phyloP scores from a whole-genome alignment of 2,113 vertebrate genomes.

The Lichenostomus cassidix region DNA sequence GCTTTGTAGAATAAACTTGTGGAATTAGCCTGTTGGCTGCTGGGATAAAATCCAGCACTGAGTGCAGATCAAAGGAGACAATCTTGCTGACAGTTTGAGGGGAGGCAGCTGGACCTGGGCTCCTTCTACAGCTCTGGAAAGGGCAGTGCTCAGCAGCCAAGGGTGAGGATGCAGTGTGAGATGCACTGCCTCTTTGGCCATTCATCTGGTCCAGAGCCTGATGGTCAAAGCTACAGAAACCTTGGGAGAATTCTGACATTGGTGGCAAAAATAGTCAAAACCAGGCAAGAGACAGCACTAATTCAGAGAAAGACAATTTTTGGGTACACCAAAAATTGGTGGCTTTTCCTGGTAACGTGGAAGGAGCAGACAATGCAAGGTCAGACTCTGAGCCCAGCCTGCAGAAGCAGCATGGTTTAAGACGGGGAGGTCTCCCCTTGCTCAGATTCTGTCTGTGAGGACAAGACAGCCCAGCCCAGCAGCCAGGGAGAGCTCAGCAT shows the following conservation, averaged over 20 bases:
- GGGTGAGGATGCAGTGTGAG: not conserved
- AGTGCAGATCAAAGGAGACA: conserved; percentile 38
- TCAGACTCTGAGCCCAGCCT: not conserved
- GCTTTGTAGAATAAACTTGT: conserved; percentile 57
- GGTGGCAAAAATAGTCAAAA: not conserved
- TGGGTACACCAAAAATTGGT: not conserved
- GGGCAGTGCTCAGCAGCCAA: not conserved
- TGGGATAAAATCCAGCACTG: conserved; percentile 39
- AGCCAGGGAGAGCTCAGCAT: not conserved
- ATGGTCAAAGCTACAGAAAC: not conserved
- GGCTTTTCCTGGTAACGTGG: not conserved
- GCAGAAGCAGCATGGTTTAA: not conserved
- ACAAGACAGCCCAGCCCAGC: not conserved
- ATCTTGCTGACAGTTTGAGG: not conserved
- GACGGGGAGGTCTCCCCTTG: not conserved
- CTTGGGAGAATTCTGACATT: not conserved
- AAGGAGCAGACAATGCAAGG: not conserved
- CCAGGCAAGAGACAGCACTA: not conserved
- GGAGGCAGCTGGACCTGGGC: not conserved
- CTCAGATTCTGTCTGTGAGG: not conserved
- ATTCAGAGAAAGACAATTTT: not conserved
- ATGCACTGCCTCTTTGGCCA: fast-evolving
- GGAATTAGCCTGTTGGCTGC: conserved; percentile 62
- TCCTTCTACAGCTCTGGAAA: not conserved
- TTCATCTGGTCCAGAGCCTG: not conserved